Conservation (phyloP, 2,888 invertebrate species). For the Malthinus seriepunctatus region DNA sequence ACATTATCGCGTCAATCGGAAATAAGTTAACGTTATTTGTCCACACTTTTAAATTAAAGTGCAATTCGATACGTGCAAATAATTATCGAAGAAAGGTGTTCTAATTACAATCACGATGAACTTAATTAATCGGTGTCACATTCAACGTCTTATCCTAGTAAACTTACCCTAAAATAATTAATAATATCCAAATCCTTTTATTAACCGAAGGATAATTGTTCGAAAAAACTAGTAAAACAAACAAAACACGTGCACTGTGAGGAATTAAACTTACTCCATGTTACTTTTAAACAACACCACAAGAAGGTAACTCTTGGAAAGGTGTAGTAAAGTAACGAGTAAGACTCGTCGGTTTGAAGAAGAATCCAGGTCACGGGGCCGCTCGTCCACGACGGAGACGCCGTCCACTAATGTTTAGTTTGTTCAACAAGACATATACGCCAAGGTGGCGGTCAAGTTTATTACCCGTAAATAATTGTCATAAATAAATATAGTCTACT, state of each 20-base stretch:
- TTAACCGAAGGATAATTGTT: too few species aligned
- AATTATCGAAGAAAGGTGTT: too few species aligned
- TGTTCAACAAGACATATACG: constrained; percentile 11
- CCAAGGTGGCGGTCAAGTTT: constrained; percentile 26
- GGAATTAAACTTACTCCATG: background rate
- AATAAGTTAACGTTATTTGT: too few species aligned
- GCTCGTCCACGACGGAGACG: constrained; percentile 51
- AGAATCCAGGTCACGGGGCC: constrained; percentile 52
- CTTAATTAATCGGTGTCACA: too few species aligned
- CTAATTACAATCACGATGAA: too few species aligned
- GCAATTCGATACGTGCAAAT: too few species aligned
- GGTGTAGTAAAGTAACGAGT: constrained; percentile 25
- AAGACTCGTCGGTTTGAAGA: constrained; percentile 27
- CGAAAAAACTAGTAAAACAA: background rate
- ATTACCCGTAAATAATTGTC: constrained; percentile 11
- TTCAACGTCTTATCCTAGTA: too few species aligned
- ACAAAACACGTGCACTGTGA: constrained; percentile 1
- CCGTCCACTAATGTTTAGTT: constrained; percentile 40
- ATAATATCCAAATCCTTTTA: too few species aligned
- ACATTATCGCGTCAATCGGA: too few species aligned
- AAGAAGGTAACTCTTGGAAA: constrained; percentile 24
- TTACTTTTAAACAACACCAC: constrained; percentile 26
- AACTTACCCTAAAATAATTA: too few species aligned
- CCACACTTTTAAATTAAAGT: too few species aligned
- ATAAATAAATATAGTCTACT: too few species aligned